phyloP scores from a whole-genome alignment of 2,113 vertebrate genomes.

The Leptocoma aspasia region DNA sequence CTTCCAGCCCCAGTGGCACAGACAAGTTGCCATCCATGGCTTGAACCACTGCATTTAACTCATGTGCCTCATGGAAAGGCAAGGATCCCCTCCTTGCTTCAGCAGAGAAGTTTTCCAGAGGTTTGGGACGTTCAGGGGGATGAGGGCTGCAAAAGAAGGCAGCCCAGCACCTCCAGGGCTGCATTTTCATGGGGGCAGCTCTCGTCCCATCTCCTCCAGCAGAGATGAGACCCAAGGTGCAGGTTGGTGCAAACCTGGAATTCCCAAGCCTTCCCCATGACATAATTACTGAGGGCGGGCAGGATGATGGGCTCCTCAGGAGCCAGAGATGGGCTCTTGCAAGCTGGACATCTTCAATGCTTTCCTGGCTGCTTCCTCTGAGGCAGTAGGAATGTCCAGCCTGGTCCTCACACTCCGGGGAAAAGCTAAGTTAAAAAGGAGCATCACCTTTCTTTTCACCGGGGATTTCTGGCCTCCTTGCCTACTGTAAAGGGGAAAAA shows the following conservation, averaged over 20 bases:
- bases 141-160: not conserved
- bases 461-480: not conserved
- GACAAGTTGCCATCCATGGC: accelerated
- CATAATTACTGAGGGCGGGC: accelerated
- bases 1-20: not conserved
- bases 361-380: not conserved
- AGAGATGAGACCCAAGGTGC: not conserved
- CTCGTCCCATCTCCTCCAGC: not conserved
- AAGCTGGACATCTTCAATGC: not conserved
- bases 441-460: not conserved
- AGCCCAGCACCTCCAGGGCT: not conserved
- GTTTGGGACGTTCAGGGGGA: not conserved
- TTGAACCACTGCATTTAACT: not conserved
- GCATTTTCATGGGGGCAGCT: not conserved
- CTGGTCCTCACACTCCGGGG: not conserved
- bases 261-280: not conserved
- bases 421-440: not conserved
- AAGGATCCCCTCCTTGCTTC: not conserved
- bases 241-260: not conserved
- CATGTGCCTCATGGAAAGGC: not conserved
- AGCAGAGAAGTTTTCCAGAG: not conserved
- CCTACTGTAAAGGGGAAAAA: not conserved
- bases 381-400: not conserved
- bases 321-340: not conserved
- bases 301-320: not conserved